Evolutionary conservation across 2,888 invertebrate genomes (phyloP).

Genomic region (Stomorhina lunata): DNA sequence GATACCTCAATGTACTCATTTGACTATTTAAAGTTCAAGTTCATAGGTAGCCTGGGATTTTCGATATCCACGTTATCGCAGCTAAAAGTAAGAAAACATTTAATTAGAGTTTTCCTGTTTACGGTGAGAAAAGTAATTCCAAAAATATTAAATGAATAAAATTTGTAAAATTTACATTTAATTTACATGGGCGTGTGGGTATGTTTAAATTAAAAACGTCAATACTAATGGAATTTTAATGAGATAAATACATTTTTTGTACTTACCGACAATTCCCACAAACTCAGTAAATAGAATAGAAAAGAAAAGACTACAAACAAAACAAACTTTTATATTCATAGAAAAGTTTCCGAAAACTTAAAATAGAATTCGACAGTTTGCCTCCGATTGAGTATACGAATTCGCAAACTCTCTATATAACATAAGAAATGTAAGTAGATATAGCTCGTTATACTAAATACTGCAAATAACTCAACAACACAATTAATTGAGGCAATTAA

Average conservation of each 20-base stretch:
- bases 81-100: conserved; percentile 10
- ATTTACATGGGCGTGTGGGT: not conserved
- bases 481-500: conserved; percentile 74
- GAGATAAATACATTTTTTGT: not conserved
- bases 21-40: not conserved
- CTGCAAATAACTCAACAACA: conserved; percentile 48
- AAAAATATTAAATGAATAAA: conserved; percentile 12
- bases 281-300: not conserved
- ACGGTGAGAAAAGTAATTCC: not conserved
- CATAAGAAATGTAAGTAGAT: too few relatives aligned
- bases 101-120: conserved; percentile 19
- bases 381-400: too few relatives aligned
- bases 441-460: not conserved
- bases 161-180: conserved; percentile 19
- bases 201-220: not conserved
- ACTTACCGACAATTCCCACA: conserved; percentile 1
- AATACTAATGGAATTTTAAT: conserved; percentile 41
- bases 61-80: not conserved
- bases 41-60: not conserved
- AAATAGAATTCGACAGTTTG: not conserved
- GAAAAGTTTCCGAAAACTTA: not conserved
- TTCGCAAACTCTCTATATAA: conserved; percentile 23
- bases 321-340: not conserved
- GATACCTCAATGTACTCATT: not conserved
- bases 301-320: not conserved